Evolutionary conservation across 2,113 vertebrate species (phyloP).

Genomic region (Calyptomena viridis): DNA sequence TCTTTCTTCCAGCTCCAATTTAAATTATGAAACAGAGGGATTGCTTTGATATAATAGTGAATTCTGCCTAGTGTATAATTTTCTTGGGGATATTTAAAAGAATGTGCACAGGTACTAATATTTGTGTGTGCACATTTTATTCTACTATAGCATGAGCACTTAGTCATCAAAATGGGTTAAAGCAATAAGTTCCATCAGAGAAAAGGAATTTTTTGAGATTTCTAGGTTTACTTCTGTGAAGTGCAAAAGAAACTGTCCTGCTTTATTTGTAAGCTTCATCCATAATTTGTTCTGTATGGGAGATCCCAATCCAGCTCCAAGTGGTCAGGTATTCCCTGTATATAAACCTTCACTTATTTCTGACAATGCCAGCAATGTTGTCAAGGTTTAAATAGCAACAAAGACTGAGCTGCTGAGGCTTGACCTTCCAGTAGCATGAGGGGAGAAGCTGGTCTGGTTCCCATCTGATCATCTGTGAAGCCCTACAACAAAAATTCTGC

Average conservation of each 20-base stretch:
- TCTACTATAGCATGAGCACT: neutral
- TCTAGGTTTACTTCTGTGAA: neutral
- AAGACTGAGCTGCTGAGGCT: constrained; percentile 12
- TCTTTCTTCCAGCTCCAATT: constrained; percentile 46
- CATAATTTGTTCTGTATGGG: neutral
- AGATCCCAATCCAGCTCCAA: neutral
- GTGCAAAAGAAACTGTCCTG: neutral
- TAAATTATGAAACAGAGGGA: constrained; percentile 9
- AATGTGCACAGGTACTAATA: neutral
- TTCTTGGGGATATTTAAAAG: neutral
- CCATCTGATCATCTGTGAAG: neutral
- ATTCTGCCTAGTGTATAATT: neutral
- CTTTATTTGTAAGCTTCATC: neutral
- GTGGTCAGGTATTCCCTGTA: neutral
- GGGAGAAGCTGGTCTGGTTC: constrained; percentile 2
- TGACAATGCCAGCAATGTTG: neutral
- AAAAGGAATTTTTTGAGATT: neutral
- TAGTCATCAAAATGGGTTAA: neutral
- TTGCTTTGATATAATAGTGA: neutral
- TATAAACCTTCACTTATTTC: neutral
- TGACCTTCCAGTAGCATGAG: constrained; percentile 8
- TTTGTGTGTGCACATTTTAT: neutral
- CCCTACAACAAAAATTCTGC: neutral
- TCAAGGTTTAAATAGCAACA: constrained; percentile 34
- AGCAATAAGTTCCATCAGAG: neutral